Evolutionary conservation across 2,797 vertebrate genomes (phyloP).

Genomic region (Phoebastria nigripes): DNA sequence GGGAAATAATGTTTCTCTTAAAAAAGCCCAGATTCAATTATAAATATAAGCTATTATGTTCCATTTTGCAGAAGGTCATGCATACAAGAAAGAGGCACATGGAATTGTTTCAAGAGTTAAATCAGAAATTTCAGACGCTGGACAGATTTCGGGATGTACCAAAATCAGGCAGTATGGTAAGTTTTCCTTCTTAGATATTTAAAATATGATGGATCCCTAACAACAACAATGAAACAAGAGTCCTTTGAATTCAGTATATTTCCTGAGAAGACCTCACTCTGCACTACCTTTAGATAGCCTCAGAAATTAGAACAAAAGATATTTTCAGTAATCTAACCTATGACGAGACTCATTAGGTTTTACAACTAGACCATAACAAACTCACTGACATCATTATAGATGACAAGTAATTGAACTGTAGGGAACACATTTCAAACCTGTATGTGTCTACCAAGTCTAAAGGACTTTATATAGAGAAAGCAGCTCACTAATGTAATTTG

Average conservation of each 20-base stretch:
- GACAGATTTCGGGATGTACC: slow-evolving; percentile 99
- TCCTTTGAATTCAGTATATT: not conserved
- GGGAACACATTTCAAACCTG: not conserved
- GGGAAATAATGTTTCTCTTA: slow-evolving; percentile 27
- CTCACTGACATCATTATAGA: not conserved
- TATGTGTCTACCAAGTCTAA: slow-evolving; percentile 4
- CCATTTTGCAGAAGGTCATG: slow-evolving; percentile 98
- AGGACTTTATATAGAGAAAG: not conserved
- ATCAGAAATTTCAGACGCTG: slow-evolving; percentile 99
- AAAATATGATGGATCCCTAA: not conserved
- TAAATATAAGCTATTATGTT: slow-evolving; percentile 69
- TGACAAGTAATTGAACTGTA: slow-evolving; percentile 32
- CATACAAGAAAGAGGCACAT: slow-evolving; percentile 99
- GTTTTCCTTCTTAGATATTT: slow-evolving; percentile 67
- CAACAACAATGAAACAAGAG: not conserved
- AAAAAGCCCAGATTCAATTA: slow-evolving; percentile 39
- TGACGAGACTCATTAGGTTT: not conserved
- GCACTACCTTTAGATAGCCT: not conserved
- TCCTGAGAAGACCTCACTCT: not conserved
- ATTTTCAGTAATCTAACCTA: not conserved
- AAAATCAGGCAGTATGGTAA: slow-evolving; percentile 99
- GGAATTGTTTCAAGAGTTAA: slow-evolving; percentile 99
- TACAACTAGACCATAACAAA: not conserved
- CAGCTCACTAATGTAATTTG: slow-evolving; percentile 8
- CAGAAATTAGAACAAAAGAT: not conserved